Evolutionary conservation across 2,797 vertebrate genomes (phyloP).

Genomic region (Glossophaga mutica): DNA sequence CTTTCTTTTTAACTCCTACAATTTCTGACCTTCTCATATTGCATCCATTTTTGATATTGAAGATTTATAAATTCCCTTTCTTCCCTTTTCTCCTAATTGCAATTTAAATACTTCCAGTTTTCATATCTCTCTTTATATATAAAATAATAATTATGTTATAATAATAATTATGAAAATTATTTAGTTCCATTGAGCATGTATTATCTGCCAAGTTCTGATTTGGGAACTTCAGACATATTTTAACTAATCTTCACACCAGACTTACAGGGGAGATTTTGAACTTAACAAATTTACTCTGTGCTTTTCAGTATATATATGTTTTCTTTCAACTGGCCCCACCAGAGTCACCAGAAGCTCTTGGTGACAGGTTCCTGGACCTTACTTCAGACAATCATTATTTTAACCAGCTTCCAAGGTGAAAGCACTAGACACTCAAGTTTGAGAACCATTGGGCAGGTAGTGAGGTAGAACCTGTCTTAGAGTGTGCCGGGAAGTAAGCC

Average conservation of each 20-base stretch:
- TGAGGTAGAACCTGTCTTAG: background rate
- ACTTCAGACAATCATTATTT: background rate
- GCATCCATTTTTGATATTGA: background rate
- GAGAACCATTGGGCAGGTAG: background rate
- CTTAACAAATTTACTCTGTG: background rate
- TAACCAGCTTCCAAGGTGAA: background rate
- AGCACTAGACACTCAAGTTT: background rate
- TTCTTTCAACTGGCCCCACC: background rate
- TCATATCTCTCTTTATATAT: background rate
- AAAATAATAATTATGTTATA: background rate
- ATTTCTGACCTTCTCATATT: background rate
- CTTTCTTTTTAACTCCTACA: background rate
- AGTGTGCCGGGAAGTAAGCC: background rate
- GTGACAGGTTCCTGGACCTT: background rate
- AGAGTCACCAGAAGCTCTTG: background rate
- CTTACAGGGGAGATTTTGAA: background rate
- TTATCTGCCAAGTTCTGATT: conserved; percentile 23
- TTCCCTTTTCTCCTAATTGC: background rate
- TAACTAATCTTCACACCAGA: background rate
- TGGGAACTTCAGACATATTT: background rate
- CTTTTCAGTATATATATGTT: background rate
- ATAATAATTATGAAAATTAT: background rate
- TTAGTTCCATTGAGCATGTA: background rate
- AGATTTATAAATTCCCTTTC: background rate
- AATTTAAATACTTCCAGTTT: background rate